Evolutionary conservation across 2,888 invertebrate species (phyloP).

Genomic region (Frankliniella intonsa): DNA sequence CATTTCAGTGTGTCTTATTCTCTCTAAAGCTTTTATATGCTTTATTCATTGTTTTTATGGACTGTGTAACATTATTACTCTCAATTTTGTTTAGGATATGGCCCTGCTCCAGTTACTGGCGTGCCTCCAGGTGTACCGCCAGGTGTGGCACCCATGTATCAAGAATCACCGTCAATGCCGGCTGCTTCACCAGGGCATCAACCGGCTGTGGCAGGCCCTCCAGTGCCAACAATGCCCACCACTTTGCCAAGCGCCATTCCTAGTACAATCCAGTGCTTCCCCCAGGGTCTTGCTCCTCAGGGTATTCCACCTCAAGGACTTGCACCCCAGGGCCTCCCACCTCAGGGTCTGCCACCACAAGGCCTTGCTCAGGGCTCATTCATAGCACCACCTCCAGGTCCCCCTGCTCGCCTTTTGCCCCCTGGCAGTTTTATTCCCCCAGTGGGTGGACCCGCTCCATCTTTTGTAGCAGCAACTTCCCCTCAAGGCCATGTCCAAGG

Average conservation of each 20-base stretch:
- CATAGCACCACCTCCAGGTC: slow-evolving; percentile 30
- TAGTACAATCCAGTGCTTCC: background rate
- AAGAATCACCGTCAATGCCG: background rate
- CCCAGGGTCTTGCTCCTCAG: background rate
- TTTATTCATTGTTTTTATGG: too few species aligned
- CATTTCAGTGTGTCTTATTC: too few species aligned
- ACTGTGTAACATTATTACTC: background rate
- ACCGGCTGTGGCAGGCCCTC: background rate
- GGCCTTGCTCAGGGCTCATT: background rate
- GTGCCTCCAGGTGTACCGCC: background rate
- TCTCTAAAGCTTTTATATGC: too few species aligned
- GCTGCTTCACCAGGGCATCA: background rate
- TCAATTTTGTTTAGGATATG: background rate
- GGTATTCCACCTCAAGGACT: slow-evolving; percentile 20
- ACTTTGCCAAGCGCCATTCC: slow-evolving; percentile 2
- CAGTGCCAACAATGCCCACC: background rate
- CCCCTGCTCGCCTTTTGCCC: slow-evolving; percentile 32
- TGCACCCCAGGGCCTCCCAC: slow-evolving; percentile 27
- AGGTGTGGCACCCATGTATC: background rate
- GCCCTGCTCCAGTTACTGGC: background rate
- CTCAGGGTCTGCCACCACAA: slow-evolving; percentile 3
- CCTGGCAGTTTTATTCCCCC: slow-evolving; percentile 31
- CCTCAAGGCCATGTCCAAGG: background rate
- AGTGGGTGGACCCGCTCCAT: slow-evolving; percentile 30
- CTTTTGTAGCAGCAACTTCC: slow-evolving; percentile 27